Conservation (phyloP, 2,113 vertebrate genomes). For the Thalassarche chlororhynchos region DNA sequence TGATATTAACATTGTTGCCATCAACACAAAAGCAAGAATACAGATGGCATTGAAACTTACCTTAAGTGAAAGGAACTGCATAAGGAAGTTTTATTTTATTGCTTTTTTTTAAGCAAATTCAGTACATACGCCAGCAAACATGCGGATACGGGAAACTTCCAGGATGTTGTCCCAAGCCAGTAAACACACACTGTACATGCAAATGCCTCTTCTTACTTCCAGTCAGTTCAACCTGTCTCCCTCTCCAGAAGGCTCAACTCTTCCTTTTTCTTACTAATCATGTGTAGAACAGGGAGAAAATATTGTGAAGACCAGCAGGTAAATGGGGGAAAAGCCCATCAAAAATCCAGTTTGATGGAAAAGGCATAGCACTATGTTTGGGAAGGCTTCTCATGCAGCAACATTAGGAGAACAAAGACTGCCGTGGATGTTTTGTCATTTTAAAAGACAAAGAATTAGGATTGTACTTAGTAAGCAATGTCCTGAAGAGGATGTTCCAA, state of each 20-base stretch:
- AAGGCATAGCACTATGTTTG: neutral
- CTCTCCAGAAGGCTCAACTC: neutral
- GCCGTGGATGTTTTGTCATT: neutral
- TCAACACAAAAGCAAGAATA: neutral
- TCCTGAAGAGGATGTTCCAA: neutral
- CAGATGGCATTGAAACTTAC: neutral
- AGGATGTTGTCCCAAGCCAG: neutral
- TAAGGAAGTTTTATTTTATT: neutral
- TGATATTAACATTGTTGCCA: neutral
- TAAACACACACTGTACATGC: neutral
- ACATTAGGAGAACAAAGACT: neutral
- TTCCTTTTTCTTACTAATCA: neutral
- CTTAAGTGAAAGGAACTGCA: neutral
- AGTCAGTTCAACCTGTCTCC: neutral
- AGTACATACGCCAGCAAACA: neutral
- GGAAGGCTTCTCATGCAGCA: neutral
- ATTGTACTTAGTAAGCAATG: neutral
- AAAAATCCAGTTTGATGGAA: neutral
- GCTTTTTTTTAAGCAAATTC: neutral
- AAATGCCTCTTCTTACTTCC: neutral
- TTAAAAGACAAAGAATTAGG: neutral
- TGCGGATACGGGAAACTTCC: fast-evolving
- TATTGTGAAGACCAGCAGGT: neutral
- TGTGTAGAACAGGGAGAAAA: neutral
- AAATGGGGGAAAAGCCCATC: neutral